A percentile compares a stretch with the other conserved stretches of the same genome.
Evolutionary conservation across 2,888 invertebrate genomes (phyloP).

Genomic region (Patella caerulea): DNA sequence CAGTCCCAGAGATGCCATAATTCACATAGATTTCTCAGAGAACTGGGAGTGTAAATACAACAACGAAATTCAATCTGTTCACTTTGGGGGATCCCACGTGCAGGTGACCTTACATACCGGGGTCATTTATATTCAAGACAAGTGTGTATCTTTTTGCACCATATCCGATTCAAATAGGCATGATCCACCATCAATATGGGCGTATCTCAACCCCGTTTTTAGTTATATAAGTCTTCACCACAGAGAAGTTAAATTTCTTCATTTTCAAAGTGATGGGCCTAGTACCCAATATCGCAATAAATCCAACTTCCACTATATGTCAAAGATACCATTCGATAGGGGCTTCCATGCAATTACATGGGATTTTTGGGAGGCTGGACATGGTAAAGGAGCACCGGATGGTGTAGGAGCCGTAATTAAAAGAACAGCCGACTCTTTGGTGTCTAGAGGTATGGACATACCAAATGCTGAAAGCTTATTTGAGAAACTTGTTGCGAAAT

Average conservation of each 20-base stretch:
- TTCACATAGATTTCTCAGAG: neutral
- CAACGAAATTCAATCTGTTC: neutral
- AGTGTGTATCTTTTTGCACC: neutral
- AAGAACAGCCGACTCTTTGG: constrained; percentile 51
- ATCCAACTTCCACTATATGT: constrained; percentile 58
- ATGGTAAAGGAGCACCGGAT: constrained; percentile 65
- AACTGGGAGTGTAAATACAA: neutral
- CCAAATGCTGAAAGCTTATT: constrained; percentile 7
- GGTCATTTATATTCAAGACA: neutral
- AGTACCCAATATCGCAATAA: constrained; percentile 68
- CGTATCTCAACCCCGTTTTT: constrained; percentile 28
- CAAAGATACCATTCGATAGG: constrained; percentile 35
- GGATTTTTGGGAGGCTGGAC: constrained; percentile 66
- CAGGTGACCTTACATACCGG: neutral
- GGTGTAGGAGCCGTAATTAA: constrained; percentile 61
- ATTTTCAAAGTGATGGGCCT: constrained; percentile 66
- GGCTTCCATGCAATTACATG: constrained; percentile 51
- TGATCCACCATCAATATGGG: neutral
- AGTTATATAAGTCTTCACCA: constrained; percentile 16
- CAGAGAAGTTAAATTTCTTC: constrained; percentile 20
- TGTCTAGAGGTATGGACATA: constrained; percentile 31
- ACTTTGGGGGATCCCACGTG: neutral
- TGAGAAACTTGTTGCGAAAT: too few species aligned
- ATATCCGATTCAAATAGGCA: neutral
- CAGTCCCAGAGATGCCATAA: too few species aligned